These are phyloP conservation scores for Temnothorax ravouxi DNA, from an alignment of 2,888 invertebrate species.

Conservation along the genomic window DNA sequence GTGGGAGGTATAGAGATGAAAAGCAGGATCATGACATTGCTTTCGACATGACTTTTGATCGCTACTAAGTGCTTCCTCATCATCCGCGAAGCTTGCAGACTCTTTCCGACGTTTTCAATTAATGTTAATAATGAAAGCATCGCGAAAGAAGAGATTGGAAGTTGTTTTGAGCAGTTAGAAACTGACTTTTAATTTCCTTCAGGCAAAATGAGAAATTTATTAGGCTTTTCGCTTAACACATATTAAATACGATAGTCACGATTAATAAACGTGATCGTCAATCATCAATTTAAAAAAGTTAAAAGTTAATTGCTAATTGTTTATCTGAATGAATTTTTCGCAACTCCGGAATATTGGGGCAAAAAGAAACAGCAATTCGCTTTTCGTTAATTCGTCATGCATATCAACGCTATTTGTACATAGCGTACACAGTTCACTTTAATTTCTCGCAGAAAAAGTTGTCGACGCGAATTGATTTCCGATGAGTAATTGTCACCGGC, in stretches of 20 bases:
- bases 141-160: background rate
- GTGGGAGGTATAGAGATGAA: background rate
- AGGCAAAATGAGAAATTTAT: no score
- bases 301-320: background rate
- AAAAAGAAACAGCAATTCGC: background rate
- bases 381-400: background rate
- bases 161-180: background rate
- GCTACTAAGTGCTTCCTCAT: background rate
- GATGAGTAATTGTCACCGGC: conserved; percentile 21
- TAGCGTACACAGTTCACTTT: background rate
- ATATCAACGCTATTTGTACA: background rate
- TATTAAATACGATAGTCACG: no score
- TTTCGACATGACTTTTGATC: background rate
- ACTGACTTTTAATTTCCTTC: background rate
- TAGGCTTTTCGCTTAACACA: no score
- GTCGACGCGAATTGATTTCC: conserved; percentile 30
- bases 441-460: background rate
- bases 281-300: background rate
- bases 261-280: no score
- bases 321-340: background rate
- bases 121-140: background rate
- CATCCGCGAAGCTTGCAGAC: background rate
- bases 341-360: background rate
- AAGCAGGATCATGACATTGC: background rate
- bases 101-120: background rate